Base-by-base conservation (phyloP, 2,888 invertebrate species). In the Orthonevra nobilis region DNA sequence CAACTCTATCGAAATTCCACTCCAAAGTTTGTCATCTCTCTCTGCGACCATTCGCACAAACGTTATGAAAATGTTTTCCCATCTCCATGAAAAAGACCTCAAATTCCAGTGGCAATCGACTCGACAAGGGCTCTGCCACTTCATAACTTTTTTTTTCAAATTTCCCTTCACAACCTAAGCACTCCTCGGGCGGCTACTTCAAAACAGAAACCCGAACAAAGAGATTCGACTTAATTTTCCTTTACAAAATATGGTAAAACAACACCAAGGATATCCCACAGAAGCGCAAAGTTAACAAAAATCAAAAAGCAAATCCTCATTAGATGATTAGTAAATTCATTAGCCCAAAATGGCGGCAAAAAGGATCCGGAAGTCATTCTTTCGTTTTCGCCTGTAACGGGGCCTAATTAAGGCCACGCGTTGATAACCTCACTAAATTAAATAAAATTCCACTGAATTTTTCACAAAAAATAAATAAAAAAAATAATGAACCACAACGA, bases 11-110 rank as follows among this genome's bases (percentile, higher is more conserved):
- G n/a, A 61, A 61, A 61, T 7, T 36, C 12, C 28, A 38, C 61
- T 61, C 9, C 9, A 38, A 30, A 32, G 17, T 23, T 42, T 36
- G 3, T 38, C 2, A 36, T 61, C 48, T 61, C 28, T 30, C 28
- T 17, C 28, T 7, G 5, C 17, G 19, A 2, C 17, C 14, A 38
- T 17, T 36, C 19, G 19, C 3, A 40, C 17, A 48, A 19, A 48
- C 50, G 36, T 28, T 48, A 61, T 48, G 36, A 48, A 61, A 61
- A 61, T 48, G 28, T 61, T 61, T 61, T 28, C 19, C 7, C 46
- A 58, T 56, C 56, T 30, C 17, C 2, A 6, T 7, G 19, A n/a
- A 56, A 2, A 30, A 19, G 30, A 42, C 19, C 40, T 56, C 32
- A 19, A 34, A 17, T 46, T 19, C 20, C 14, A 63, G 32, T 40